These are phyloP conservation scores for Luscinia luscinia DNA, from an alignment of 2,797 vertebrate species.

Conservation along the genomic window DNA sequence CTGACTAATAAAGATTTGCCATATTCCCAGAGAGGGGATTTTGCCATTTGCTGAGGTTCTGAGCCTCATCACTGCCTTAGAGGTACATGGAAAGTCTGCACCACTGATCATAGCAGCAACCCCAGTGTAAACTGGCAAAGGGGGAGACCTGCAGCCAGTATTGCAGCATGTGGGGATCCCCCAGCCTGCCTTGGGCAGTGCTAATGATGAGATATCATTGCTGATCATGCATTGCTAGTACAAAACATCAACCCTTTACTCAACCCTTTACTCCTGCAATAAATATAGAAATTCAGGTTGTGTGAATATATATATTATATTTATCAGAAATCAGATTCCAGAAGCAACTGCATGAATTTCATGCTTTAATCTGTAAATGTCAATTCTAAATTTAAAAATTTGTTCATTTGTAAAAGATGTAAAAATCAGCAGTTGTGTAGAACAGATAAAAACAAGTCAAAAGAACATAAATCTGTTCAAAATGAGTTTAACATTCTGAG, in stretches of 20 bases:
- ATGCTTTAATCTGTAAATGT: background rate
- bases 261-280: background rate
- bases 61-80: background rate
- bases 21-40: background rate
- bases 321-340: background rate
- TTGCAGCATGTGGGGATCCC: fast-evolving
- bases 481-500: background rate
- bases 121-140: fast-evolving
- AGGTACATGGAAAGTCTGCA: background rate
- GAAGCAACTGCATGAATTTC: background rate
- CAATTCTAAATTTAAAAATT: background rate
- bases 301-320: background rate
- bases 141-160: background rate
- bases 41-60: background rate
- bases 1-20: background rate
- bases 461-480: background rate
- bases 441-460: background rate
- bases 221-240: background rate
- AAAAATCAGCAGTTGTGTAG: background rate
- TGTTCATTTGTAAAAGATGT: background rate
- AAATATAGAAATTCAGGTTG: background rate
- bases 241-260: background rate
- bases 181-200: background rate
- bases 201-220: background rate
- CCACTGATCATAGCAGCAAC: background rate